phyloP scores from a whole-genome alignment of 2,113 vertebrate species.

The Melanostigma gelatinosum region DNA sequence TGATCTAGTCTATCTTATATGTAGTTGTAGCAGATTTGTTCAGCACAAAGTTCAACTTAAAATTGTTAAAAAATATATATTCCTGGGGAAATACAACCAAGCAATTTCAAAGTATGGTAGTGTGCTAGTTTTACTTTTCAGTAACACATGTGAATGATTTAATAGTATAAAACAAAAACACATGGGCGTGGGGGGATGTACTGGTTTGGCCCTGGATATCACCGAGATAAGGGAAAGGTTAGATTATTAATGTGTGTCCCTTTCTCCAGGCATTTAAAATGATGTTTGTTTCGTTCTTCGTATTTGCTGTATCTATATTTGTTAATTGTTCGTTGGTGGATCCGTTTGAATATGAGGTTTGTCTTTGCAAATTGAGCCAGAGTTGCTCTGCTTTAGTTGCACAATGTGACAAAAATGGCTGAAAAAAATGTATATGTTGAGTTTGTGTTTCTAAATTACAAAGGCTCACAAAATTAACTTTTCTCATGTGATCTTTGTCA shows the following conservation, averaged over 20 bases:
- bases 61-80: neutral
- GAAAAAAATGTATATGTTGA: neutral
- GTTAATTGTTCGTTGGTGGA: conserved; percentile 6
- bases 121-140: neutral
- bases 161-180: neutral
- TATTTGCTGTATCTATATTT: conserved; percentile 19
- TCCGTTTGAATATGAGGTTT: conserved; percentile 2
- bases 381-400: neutral
- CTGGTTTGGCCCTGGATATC: neutral
- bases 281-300: neutral
- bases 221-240: neutral
- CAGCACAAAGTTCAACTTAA: neutral
- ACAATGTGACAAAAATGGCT: neutral
- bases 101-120: neutral
- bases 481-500: neutral
- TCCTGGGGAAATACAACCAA: neutral
- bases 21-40: neutral
- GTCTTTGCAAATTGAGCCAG: neutral
- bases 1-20: neutral
- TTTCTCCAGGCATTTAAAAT: conserved; percentile 11
- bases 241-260: neutral
- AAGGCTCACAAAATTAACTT: neutral
- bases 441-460: conserved; percentile 11
- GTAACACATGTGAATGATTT: neutral
- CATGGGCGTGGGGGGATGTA: neutral